Percentiles rank a stretch among this genome's conserved stretches.
Evolutionary conservation across 2,888 invertebrate genomes (phyloP).

Genomic region (Oxytorus armatus): DNA sequence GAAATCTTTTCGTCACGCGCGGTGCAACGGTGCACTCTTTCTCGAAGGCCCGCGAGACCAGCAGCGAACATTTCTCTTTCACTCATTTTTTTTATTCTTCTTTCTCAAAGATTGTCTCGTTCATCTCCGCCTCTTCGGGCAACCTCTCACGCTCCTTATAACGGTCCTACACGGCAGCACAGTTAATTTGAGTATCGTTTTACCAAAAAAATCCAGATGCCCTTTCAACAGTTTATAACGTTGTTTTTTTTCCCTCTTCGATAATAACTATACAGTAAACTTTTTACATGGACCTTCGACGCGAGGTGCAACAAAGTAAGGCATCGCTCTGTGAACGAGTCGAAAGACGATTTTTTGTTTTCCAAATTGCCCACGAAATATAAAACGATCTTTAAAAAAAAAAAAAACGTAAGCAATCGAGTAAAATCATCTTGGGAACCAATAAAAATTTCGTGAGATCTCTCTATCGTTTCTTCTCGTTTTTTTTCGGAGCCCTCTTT

Average conservation of each 20-base stretch:
- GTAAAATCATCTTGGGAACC: slow-evolving; percentile 33
- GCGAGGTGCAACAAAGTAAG: slow-evolving; percentile 48
- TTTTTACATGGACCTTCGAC: slow-evolving; percentile 28
- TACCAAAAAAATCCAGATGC: slow-evolving; percentile 44
- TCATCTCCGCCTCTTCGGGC: slow-evolving; percentile 36
- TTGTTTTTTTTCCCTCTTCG: slow-evolving; percentile 10
- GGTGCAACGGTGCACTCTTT: slow-evolving; percentile 49
- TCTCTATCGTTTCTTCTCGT: slow-evolving; percentile 13
- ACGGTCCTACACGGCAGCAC: slow-evolving; percentile 48
- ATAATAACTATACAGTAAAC: neutral
- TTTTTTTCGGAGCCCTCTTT: neutral
- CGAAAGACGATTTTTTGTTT: neutral
- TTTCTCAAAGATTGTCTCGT: slow-evolving; percentile 47
- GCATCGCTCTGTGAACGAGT: slow-evolving; percentile 33
- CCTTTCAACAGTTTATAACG: slow-evolving; percentile 30
- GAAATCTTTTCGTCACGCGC: slow-evolving; percentile 69
- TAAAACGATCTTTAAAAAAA: slow-evolving; percentile 26
- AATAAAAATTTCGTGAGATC: slow-evolving; percentile 45
- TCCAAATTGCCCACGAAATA: no score
- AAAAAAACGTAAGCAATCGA: neutral
- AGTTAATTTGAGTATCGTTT: slow-evolving; percentile 55
- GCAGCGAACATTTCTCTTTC: slow-evolving; percentile 35
- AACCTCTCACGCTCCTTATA: slow-evolving; percentile 31
- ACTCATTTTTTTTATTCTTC: slow-evolving; percentile 9
- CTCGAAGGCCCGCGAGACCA: slow-evolving; percentile 30